Evolutionary conservation across 2,113 vertebrate species (phyloP), one percentile per base, ranked within the genome.

Genomic region (Setophaga coronata): DNA sequence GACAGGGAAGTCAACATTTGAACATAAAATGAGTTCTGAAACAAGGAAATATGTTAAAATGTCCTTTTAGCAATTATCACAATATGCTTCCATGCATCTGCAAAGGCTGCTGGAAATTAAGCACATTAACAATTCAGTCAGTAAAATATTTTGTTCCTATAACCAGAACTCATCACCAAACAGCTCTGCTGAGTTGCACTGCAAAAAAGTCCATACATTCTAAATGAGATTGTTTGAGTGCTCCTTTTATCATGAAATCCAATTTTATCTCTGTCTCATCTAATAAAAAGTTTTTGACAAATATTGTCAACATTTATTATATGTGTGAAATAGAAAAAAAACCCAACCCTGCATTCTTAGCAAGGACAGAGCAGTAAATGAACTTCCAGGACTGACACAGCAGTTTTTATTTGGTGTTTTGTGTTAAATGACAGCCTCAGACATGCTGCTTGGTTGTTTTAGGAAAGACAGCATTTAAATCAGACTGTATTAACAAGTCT

Each of bases 231-330:
- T 86, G 80, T 80, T 91, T 93, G 89, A 97, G 84, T 81, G 72
- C 54, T 95, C 58, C 95, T 97, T 97, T 97, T 95, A 94, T 92
- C 97, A 93, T 64, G 34, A 93, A 97, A 98, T 97, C 93, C 76
- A 96, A 93, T 97, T 97, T 97, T 93, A 94, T 76, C 51, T 93
- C 74, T 94, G 87, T 96, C 95, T 87, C 82, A 95, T 96, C 95
- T 96, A 96, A 97, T 95, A 97, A 97, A 53, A 96, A 93, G 36
- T 53, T 95, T 94, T 90, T 94, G 88, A 96, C 89, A 97, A 96
- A 96, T 93, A 91, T 60, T 95, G 83, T 91, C 92, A 97, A 73
- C 42, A 67, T 93, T 96, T 96, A 93, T 97, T 95, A 28, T 81
- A 69, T 48, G 31, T 80, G 33, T 85, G 54, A 85, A 95, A 87